Conservation (phyloP, 2,888 invertebrate genomes). For the Pasiphila rectangulata region DNA sequence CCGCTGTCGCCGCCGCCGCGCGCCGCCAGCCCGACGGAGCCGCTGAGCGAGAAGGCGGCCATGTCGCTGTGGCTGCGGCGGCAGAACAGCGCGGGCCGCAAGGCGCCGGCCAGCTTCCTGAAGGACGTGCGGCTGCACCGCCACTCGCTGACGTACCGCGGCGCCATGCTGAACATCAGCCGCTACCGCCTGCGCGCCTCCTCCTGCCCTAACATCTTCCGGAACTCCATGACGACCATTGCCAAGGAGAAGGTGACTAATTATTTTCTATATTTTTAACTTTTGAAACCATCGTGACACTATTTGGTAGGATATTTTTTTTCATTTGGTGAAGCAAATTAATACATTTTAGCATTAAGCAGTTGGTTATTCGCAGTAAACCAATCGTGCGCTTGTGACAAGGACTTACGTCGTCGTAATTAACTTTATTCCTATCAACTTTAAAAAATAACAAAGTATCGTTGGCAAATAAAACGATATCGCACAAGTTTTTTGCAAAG, state of each 20-base stretch:
- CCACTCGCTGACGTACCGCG: constrained; percentile 90
- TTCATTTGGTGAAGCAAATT: too few relatives aligned
- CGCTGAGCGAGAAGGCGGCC: constrained; percentile 68
- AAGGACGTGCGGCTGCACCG: constrained; percentile 88
- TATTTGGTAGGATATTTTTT: too few relatives aligned
- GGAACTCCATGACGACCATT: constrained; percentile 92
- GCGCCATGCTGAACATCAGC: constrained; percentile 92
- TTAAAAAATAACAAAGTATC: too few relatives aligned
- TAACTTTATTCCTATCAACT: too few relatives aligned
- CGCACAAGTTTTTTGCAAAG: too few relatives aligned
- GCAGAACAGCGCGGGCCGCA: constrained; percentile 70
- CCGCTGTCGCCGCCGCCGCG: constrained; percentile 23
- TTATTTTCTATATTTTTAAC: not conserved
- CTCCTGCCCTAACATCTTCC: constrained; percentile 94
- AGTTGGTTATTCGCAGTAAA: too few relatives aligned
- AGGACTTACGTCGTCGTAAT: too few relatives aligned
- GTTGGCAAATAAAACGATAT: too few relatives aligned
- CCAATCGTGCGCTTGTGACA: too few relatives aligned
- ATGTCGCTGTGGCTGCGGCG: constrained; percentile 81
- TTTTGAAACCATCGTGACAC: too few relatives aligned
- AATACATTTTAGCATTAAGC: too few relatives aligned
- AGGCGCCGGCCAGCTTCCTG: constrained; percentile 83
- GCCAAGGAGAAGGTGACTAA: constrained; percentile 85
- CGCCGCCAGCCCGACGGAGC: constrained; percentile 39
- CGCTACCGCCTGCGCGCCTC: constrained; percentile 90